Evolutionary conservation across 2,113 vertebrate genomes (phyloP).

Genomic region (Saiga tatarica): DNA sequence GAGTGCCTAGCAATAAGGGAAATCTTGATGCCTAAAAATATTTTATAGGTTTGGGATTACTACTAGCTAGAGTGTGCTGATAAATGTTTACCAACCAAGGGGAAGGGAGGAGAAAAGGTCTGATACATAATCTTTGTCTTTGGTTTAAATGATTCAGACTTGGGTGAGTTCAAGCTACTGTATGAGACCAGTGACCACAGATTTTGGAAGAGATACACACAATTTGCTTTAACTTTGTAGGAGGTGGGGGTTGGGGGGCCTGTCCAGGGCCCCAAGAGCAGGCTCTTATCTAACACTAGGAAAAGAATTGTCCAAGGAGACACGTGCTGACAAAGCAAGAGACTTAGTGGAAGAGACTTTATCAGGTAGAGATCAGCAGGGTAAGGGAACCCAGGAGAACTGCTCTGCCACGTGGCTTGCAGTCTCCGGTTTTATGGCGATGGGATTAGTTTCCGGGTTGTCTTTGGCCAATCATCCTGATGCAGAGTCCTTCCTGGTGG

Average conservation of each 20-base stretch:
- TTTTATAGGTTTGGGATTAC: not conserved
- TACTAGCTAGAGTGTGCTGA: not conserved
- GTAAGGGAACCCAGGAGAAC: not conserved
- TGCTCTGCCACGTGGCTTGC: fast-evolving
- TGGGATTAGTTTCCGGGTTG: not conserved
- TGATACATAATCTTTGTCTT: not conserved
- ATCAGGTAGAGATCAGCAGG: not conserved
- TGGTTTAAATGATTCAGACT: not conserved
- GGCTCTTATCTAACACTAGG: not conserved
- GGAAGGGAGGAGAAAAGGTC: not conserved
- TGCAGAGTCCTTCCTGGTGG: not conserved
- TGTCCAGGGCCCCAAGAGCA: not conserved
- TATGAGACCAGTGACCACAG: not conserved
- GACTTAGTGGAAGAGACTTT: not conserved
- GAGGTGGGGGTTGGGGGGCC: too few relatives aligned
- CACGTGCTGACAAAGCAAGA: not conserved
- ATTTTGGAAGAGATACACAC: not conserved
- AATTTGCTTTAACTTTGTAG: not conserved
- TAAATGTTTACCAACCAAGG: not conserved
- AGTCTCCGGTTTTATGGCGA: not conserved
- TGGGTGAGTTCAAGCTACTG: not conserved
- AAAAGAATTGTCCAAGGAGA: not conserved
- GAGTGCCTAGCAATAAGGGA: not conserved
- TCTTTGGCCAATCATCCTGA: not conserved
- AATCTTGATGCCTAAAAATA: not conserved